Base-by-base conservation (phyloP, 2,888 invertebrate species). In the Ophion obscuratus region DNA sequence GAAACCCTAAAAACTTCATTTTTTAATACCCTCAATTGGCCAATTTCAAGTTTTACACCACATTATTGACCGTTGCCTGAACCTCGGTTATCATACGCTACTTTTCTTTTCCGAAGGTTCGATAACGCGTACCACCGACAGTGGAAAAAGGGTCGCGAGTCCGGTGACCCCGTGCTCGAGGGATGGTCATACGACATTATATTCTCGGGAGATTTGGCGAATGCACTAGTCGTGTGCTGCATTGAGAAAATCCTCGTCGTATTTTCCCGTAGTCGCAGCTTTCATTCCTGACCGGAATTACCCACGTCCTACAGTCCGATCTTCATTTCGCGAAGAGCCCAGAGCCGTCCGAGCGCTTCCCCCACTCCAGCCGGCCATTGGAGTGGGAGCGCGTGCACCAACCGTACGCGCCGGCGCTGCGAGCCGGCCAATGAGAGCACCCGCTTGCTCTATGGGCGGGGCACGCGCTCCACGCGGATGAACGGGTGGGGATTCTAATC, bases 201-300 rank as follows among this genome's bases (percentile, higher is more conserved):
- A 40, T 36, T 74, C 67, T 10, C 67, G 27, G 47, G 61, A 61
- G 67, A 67, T 81, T 81, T 67, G 40, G 67, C 67, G 59, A 75
- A 67, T 61, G 53, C 17, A 20, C 64, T 9, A 9, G 20, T n/a
- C 11, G 9, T 59, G 67, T 27, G 44, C 31, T 66, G 66, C 66
- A 47, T 27, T 27, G 79, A 62, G 79, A 79, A 79, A 79, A 79
- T 79, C 79, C 79, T 53, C 17, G 70, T 27, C 71, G 53, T 67
- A 77, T 77, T 67, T 77, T 67, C 57, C 57, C 77, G 66, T 40
- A 67, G 40, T 67, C 57, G 68, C 53, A 47, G 64, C 27, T 73
- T 31, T 53, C 71, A 47, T 73, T 36, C 64, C 71, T 11, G 36
- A 59, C 47, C 36, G 67, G 17, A 57, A 53, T 40, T 59, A 40